Evolutionary conservation across 2,888 invertebrate species (phyloP), one percentile per base, ranked within the genome.

Genomic region (Trypoxylon attenuatum): DNA sequence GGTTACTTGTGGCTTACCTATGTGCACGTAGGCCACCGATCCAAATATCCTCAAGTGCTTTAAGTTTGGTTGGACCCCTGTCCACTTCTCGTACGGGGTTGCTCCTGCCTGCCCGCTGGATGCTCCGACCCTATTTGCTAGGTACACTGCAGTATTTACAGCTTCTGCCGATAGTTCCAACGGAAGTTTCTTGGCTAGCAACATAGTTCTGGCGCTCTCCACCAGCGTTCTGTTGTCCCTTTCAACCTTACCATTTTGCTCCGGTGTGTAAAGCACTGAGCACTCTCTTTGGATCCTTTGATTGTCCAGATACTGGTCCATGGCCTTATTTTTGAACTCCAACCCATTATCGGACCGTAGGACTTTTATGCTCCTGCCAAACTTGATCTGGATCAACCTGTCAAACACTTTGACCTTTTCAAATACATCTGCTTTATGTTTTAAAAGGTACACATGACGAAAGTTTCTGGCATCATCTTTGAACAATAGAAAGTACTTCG

Each of bases 191-290:
- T 19, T 52, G 13, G 27, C 27, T 3, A 51, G 8, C 4, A 62
- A 19, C 57, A 62, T 62, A 19, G 76, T 68, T 29, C 80, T 60
- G 4, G 73, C 71, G 53, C 75, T 78, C 19, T 81, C 78, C 1
- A 77, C 43, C 1, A 81, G 33, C 5, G 78, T 79, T 18, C 77
- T 22, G 13, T 79, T 80, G n/a, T 75, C 66, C n/a, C 77, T 54
- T 47, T 81, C 77, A 5, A 73, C 61, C 42, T 67, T 62, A 3
- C 79, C 79, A 51, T 76, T 76, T 19, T 75, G 74, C 42, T 81
- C 66, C 3, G 77, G 78, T 56, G 56, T 73, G 42, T 76, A 67
- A 5, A 73, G 60, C 2, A 75, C 55, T 21, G 77, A 73, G 27
- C 57, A 68, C 43, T 75, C 58, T 41, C 70, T 53, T n/a, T 60